These are phyloP conservation scores for Zaprionus ghesquierei DNA, from an alignment of 1,140 invertebrate species.

Conservation along the genomic window DNA sequence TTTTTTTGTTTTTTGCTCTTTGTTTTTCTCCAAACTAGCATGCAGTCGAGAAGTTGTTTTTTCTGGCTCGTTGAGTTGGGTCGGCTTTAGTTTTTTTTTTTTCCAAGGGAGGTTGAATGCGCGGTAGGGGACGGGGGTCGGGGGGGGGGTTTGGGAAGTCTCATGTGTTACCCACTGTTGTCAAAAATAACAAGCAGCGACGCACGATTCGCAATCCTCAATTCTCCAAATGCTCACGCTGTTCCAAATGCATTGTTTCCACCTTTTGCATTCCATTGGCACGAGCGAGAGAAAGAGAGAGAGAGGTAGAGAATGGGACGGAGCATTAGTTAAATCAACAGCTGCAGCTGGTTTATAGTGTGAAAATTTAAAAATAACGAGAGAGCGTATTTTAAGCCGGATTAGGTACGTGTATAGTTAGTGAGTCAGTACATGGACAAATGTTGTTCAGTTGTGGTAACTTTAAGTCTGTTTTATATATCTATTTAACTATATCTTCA, in stretches of 20 bases:
- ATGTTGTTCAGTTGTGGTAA: not conserved
- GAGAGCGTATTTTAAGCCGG: not conserved
- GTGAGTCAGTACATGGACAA: not conserved
- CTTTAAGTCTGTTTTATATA: not conserved
- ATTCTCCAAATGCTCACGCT: slow-evolving; percentile 29
- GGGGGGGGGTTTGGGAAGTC: slow-evolving; percentile 13
- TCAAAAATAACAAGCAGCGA: slow-evolving; percentile 65
- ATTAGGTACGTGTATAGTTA: not conserved
- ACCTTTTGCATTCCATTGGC: slow-evolving; percentile 23
- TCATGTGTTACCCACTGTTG: slow-evolving; percentile 58
- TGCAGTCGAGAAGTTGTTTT: slow-evolving; percentile 65
- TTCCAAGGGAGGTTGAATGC: not conserved
- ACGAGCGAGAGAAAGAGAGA: no score
- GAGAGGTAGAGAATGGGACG: not conserved
- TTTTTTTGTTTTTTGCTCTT: slow-evolving; percentile 10
- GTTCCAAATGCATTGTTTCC: slow-evolving; percentile 50
- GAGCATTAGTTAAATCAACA: slow-evolving; percentile 24
- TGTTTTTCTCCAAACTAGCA: slow-evolving; percentile 51
- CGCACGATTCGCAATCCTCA: slow-evolving; percentile 35
- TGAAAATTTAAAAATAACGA: not conserved
- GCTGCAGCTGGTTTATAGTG: not conserved
- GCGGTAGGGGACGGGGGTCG: not conserved
- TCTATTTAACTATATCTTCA: no score
- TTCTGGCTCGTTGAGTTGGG: slow-evolving; percentile 46
- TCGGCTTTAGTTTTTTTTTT: slow-evolving; percentile 10